Conservation (phyloP, 2,113 vertebrate species). For the Dermatemys mawii region DNA sequence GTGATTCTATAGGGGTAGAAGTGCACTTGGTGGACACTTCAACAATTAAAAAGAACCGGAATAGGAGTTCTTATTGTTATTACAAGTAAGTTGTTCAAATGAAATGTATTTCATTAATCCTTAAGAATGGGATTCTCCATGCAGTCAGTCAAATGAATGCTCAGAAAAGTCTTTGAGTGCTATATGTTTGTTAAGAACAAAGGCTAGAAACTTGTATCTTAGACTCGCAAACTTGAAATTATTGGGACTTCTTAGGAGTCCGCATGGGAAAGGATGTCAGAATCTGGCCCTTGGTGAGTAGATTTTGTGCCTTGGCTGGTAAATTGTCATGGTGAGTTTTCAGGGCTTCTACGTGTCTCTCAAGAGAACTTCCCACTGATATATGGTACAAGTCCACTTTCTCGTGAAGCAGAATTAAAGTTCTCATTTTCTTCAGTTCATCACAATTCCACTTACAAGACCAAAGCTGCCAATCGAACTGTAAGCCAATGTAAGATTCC, state of each 20-base stretch:
- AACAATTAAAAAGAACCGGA: constrained; percentile 9
- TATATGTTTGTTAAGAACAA: no score
- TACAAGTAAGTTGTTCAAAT: constrained; percentile 12
- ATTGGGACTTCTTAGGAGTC: not conserved
- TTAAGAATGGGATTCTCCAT: not conserved
- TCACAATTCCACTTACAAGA: no score
- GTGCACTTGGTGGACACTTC: not conserved
- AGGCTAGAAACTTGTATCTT: constrained; percentile 11
- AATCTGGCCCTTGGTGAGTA: not conserved
- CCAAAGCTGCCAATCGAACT: no score
- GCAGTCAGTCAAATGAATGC: constrained; percentile 11
- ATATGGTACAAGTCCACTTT: not conserved
- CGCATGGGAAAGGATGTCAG: not conserved
- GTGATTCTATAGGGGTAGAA: not conserved
- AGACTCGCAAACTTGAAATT: not conserved
- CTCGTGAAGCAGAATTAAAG: not conserved
- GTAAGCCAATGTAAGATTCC: no score
- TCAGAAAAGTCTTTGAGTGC: not conserved
- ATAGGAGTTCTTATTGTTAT: constrained; percentile 11
- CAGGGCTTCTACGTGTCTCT: not conserved
- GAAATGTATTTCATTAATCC: constrained; percentile 40
- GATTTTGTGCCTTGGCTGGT: not conserved
- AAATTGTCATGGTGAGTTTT: not conserved
- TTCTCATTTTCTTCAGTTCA: no score
- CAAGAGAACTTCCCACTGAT: not conserved